Conservation (phyloP, 2,797 vertebrate genomes). For the Notoglanidium macrostoma region DNA sequence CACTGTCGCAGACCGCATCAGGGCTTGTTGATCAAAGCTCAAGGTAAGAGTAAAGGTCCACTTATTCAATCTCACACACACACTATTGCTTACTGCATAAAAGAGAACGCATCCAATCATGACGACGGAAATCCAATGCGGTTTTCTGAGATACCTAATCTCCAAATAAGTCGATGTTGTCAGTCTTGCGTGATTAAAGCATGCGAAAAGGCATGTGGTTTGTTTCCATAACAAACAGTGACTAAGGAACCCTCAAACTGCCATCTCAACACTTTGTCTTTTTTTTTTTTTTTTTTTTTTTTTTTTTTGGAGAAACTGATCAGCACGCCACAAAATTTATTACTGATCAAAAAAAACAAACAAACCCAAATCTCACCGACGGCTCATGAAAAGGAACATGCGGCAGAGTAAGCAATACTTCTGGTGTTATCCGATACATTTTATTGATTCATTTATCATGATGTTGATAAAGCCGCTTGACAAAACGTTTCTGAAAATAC, state of each 20-base stretch:
- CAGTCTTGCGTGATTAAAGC: not conserved
- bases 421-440: not conserved
- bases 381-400: not conserved
- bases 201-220: not conserved
- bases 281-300: not conserved
- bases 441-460: not conserved
- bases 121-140: not conserved
- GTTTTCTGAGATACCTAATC: not conserved
- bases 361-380: not conserved
- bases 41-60: not conserved
- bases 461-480: not conserved
- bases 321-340: not conserved
- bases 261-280: not conserved
- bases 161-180: not conserved
- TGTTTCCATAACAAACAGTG: conserved; percentile 15
- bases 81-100: not conserved
- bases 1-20: not conserved
- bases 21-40: not conserved
- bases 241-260: not conserved
- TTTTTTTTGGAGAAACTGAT: not conserved
- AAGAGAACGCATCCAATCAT: not conserved
- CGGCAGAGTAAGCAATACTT: not conserved
- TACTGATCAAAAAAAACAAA: not conserved
- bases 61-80: not conserved
- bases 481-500: not conserved